These are phyloP conservation scores for Alsophila aescularia DNA, from an alignment of 2,888 invertebrate species.

Conservation along the genomic window DNA sequence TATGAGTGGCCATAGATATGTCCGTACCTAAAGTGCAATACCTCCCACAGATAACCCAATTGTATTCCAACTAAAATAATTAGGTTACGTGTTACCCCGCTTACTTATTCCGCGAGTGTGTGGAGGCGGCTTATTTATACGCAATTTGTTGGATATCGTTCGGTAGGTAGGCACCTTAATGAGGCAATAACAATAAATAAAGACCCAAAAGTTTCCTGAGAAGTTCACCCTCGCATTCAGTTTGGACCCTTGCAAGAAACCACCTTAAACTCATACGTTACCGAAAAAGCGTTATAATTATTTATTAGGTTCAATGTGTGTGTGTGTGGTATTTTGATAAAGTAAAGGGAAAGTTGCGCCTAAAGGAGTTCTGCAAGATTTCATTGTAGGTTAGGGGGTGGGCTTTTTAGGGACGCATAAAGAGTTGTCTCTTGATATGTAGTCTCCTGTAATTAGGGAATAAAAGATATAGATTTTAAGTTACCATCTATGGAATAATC, in stretches of 20 bases:
- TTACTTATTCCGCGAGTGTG: slow-evolving; percentile 69
- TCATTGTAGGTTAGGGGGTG: not conserved
- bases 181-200: slow-evolving; percentile 85
- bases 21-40: too few relatives aligned
- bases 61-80: slow-evolving; percentile 44
- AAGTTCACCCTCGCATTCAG: slow-evolving; percentile 64
- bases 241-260: slow-evolving; percentile 75
- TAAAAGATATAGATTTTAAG: too few relatives aligned
- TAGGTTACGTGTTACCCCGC: slow-evolving; percentile 55
- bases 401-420: too few relatives aligned
- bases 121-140: slow-evolving; percentile 76
- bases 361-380: not conserved
- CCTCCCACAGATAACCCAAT: not conserved
- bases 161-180: slow-evolving; percentile 81
- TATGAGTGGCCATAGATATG: too few relatives aligned
- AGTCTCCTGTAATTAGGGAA: too few relatives aligned
- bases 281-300: slow-evolving; percentile 67
- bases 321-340: slow-evolving; percentile 37
- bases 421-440: too few relatives aligned
- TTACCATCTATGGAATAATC: too few relatives aligned
- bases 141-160: slow-evolving; percentile 83
- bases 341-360: slow-evolving; percentile 14
- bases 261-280: slow-evolving; percentile 70
- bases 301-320: slow-evolving; percentile 51
- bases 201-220: slow-evolving; percentile 82